These are phyloP conservation scores for Rhysida immarginata DNA, from an alignment of 1,140 invertebrate genomes.

Conservation along the genomic window DNA sequence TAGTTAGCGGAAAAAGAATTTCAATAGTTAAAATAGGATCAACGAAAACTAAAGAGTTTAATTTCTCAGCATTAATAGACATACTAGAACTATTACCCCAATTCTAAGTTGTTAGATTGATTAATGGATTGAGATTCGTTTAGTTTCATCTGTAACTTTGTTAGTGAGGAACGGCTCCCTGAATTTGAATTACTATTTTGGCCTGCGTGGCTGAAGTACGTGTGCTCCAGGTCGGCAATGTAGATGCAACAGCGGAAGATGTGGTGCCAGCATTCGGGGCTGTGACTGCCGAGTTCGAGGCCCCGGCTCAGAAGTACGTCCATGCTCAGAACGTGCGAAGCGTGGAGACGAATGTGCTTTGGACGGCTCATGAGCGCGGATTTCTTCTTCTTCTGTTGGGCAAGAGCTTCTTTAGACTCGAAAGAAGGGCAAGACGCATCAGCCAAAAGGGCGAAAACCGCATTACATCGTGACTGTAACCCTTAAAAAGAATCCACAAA, in stretches of 20 bases:
- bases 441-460: slow-evolving; percentile 59
- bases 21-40: no score
- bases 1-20: no score
- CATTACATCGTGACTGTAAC: slow-evolving; percentile 66
- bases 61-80: no score
- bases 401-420: slow-evolving; percentile 27
- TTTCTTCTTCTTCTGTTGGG: slow-evolving; percentile 8
- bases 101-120: no score
- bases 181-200: no score
- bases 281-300: slow-evolving; percentile 75
- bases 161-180: slow-evolving; percentile 22
- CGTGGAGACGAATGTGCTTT: slow-evolving; percentile 32
- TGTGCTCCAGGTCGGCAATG: slow-evolving; percentile 73
- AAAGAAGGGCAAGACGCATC: slow-evolving; percentile 51
- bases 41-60: no score
- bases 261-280: slow-evolving; percentile 80
- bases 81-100: no score
- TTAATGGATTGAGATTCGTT: no score
- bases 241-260: slow-evolving; percentile 77
- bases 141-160: slow-evolving; percentile 26
- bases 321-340: slow-evolving; percentile 75
- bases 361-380: slow-evolving; percentile 1
- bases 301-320: slow-evolving; percentile 67
- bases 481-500: no score
- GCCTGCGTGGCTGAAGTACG: slow-evolving; percentile 48